These are phyloP conservation scores for Drosophila pseudotakahashii DNA, from an alignment of 2,888 invertebrate genomes.

Conservation along the genomic window DNA sequence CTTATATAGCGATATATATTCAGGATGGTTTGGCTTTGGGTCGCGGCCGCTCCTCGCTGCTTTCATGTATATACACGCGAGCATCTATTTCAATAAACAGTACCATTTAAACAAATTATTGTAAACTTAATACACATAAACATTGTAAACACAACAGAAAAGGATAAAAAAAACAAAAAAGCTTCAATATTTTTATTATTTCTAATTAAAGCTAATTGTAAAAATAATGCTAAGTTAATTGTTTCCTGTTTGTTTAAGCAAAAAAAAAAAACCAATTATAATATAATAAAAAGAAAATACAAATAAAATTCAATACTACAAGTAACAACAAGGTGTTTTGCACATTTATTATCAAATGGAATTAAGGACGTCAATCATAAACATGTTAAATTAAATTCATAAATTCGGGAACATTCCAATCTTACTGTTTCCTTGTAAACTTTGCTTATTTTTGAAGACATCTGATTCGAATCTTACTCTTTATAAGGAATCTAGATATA, in stretches of 20 bases:
- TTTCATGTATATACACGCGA: constrained; percentile 57
- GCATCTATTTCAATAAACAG: constrained; percentile 38
- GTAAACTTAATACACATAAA: constrained; percentile 48
- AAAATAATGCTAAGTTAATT: constrained; percentile 73
- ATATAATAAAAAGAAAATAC: constrained; percentile 55
- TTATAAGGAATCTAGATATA: too few species aligned
- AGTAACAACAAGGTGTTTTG: background rate
- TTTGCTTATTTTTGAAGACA: too few species aligned
- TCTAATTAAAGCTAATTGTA: constrained; percentile 76
- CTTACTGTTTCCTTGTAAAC: too few species aligned
- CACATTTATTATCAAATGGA: too few species aligned
- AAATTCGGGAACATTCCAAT: too few species aligned
- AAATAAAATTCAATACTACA: constrained; percentile 51
- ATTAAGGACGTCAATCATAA: too few species aligned
- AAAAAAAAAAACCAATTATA: constrained; percentile 28
- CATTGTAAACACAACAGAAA: constrained; percentile 40
- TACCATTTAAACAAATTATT: constrained; percentile 40
- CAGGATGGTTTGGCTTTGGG: constrained; percentile 44
- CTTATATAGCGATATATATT: constrained; percentile 53
- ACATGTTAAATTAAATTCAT: too few species aligned
- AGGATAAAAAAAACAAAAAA: constrained; percentile 57
- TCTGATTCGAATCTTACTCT: too few species aligned
- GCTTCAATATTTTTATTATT: constrained; percentile 78
- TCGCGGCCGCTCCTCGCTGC: constrained; percentile 44
- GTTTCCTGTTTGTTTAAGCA: constrained; percentile 76